Base-by-base conservation (phyloP, 1,140 invertebrate genomes). In the Drosophila chauvacae region DNA sequence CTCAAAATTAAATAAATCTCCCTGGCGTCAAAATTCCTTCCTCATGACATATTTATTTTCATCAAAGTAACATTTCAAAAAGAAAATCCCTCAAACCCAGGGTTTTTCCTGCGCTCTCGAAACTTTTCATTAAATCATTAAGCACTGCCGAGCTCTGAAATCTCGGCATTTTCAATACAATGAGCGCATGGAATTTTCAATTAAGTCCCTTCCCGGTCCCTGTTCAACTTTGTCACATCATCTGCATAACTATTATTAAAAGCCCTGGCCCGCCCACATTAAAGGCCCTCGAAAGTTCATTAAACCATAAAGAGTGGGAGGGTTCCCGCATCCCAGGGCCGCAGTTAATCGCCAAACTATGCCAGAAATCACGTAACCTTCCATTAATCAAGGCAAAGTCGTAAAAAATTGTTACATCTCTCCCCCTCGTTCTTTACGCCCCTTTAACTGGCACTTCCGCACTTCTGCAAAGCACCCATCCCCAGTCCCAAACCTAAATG, bases 331-430 rank as follows among this genome's bases (percentile, higher is more conserved):
- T 77, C 37, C 57, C 65, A 42, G 59, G 28, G 45, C 45, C 59
- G 69, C 44, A 70, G 70, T 77, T 88, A 90, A 88, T 88, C 85
- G 65, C 69, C 55, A 30, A 90, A 90, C 85, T 90, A 77, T 90
- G 85, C 73, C 85, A 85, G 81, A 88, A 90, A 90, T 88, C 84
- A 88, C 84, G 85, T 90, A 90, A 90, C 77, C 74, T 53, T 69
- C 45, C 85, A 88, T 88, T 88, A 88, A 88, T 90, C 85, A 90
- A 74, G 60, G 59, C 20, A 20, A 33, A 84, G 37, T 78, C 68
- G 68, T 83, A 84, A 84, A 88, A 77, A 77, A 69, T 50, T n/a
- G 42, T 59, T 53, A 59, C 53, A 69, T 30, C 48, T 51, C 48
- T 28, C 26, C 48, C 26, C 57, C 51, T 44, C 14, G 28, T 64